A percentile compares a stretch with the other conserved stretches of the same genome.
Evolutionary conservation across 2,888 invertebrate species (phyloP).

Genomic region (Heteromurus nitidus): DNA sequence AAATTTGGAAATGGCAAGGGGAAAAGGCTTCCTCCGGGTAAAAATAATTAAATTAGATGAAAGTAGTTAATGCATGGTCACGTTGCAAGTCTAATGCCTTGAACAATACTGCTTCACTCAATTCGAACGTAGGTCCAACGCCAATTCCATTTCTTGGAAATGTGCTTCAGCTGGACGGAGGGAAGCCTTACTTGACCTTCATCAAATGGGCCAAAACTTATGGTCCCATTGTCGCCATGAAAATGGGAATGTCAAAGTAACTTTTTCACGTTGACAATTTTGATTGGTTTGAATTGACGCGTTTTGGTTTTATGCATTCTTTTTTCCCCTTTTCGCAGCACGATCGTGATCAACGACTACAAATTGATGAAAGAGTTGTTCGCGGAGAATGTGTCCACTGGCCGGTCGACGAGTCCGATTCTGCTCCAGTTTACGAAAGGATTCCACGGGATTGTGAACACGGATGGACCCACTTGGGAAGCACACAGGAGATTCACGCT

Average conservation of each 20-base stretch:
- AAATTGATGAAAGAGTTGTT: slow-evolving; percentile 59
- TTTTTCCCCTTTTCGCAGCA: slow-evolving; percentile 30
- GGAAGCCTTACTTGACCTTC: neutral
- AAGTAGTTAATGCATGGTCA: no score
- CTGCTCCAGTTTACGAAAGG: neutral
- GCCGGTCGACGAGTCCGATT: slow-evolving; percentile 1
- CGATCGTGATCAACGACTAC: slow-evolving; percentile 49
- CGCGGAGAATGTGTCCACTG: slow-evolving; percentile 32
- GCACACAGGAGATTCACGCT: slow-evolving; percentile 24
- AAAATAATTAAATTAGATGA: no score
- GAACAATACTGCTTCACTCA: no score
- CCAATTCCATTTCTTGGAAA: slow-evolving; percentile 51
- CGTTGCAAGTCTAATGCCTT: no score
- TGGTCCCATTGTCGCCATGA: neutral
- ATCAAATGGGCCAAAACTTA: neutral
- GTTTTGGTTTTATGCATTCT: neutral
- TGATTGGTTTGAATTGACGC: neutral
- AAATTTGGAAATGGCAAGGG: no score
- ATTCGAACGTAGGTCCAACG: slow-evolving; percentile 22
- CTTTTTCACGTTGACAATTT: neutral
- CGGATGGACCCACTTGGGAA: slow-evolving; percentile 38
- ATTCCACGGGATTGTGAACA: slow-evolving; percentile 15
- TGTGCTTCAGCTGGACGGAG: neutral
- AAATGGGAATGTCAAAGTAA: neutral
- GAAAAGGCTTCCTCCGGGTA: no score